A percentile compares a stretch with the other conserved stretches of the same genome.
Evolutionary conservation across 1,140 invertebrate genomes (phyloP).

Genomic region (Araneus ventricosus): DNA sequence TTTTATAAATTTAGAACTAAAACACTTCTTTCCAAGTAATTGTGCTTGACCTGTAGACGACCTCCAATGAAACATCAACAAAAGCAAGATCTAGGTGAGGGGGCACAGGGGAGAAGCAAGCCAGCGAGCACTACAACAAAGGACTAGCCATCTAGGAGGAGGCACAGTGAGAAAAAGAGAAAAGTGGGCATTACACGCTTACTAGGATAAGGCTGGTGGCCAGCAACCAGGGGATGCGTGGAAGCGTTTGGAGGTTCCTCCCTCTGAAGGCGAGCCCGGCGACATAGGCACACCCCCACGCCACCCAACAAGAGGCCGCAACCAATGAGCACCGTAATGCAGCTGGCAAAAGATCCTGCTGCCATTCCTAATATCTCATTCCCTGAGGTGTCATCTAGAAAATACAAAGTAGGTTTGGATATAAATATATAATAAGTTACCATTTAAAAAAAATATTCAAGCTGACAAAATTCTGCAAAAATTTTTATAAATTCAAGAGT

Average conservation of each 20-base stretch:
- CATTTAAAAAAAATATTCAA: neutral
- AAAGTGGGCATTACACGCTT: slow-evolving; percentile 76
- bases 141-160: slow-evolving; percentile 55
- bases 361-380: slow-evolving; percentile 87
- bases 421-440: neutral
- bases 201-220: slow-evolving; percentile 74
- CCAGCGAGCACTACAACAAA: slow-evolving; percentile 6
- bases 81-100: no score
- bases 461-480: neutral
- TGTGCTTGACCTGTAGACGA: no score
- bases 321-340: slow-evolving; percentile 85
- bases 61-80: no score
- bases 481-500: neutral
- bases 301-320: slow-evolving; percentile 84
- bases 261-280: slow-evolving; percentile 81
- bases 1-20: no score
- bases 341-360: slow-evolving; percentile 87
- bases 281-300: slow-evolving; percentile 87
- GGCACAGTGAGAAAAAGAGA: slow-evolving; percentile 18
- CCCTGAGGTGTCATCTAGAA: slow-evolving; percentile 85
- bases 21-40: no score
- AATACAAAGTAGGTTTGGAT: neutral
- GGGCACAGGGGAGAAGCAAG: neutral
- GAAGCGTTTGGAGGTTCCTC: slow-evolving; percentile 45
- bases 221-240: slow-evolving; percentile 35